phyloP scores from a whole-genome alignment of 2,113 vertebrate genomes.

The Thermophis baileyi region DNA sequence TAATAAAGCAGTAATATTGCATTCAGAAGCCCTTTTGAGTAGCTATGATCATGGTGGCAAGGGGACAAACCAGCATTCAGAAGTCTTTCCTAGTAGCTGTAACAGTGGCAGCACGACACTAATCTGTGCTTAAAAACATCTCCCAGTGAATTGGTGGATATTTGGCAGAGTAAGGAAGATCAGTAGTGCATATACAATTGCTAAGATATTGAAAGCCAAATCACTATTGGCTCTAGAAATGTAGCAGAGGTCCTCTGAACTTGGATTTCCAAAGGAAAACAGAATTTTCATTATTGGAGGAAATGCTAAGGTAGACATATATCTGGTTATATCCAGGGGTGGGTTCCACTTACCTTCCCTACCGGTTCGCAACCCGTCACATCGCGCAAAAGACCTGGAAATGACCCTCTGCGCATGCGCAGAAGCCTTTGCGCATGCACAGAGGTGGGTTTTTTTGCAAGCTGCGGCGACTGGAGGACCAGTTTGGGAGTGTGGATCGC shows the following conservation, averaged over 20 bases:
- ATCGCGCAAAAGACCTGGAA: too few relatives aligned
- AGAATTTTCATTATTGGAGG: neutral
- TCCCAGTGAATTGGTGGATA: neutral
- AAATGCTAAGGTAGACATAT: neutral
- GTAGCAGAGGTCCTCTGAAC: neutral
- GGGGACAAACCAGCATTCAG: neutral
- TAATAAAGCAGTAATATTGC: neutral
- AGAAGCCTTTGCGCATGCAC: too few relatives aligned
- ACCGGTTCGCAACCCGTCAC: too few relatives aligned
- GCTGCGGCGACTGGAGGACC: too few relatives aligned
- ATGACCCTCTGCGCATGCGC: too few relatives aligned
- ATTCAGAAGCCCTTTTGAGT: neutral
- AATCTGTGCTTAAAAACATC: neutral
- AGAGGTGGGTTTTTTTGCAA: too few relatives aligned
- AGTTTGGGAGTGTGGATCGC: too few relatives aligned
- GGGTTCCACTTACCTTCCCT: too few relatives aligned
- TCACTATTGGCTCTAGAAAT: neutral
- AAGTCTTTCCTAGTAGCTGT: neutral
- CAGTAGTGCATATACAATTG: neutral
- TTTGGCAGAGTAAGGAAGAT: neutral
- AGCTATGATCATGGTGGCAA: neutral
- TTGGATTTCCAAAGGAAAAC: neutral
- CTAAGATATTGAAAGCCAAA: neutral
- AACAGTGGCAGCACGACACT: neutral
- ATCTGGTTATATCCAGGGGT: neutral